Conservation (phyloP, 2,888 invertebrate genomes). For the Idaea dimidiata region DNA sequence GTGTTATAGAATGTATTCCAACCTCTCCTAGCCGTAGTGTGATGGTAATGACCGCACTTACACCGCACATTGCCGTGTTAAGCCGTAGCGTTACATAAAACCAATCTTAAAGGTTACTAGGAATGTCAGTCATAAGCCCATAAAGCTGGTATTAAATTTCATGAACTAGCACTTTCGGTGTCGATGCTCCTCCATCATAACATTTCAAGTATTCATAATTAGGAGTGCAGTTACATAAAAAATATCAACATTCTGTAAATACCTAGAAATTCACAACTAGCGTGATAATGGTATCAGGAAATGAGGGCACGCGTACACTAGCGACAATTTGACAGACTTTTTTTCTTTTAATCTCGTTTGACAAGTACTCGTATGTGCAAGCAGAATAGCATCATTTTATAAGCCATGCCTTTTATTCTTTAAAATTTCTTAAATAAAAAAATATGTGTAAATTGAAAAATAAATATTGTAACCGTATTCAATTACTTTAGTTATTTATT, state of each 20-base stretch:
- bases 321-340: conserved; percentile 46
- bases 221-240: not conserved
- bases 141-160: conserved; percentile 26
- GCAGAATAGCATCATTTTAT: conserved; percentile 10
- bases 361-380: conserved; percentile 24
- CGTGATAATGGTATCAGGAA: conserved; percentile 44
- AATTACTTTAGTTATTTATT: no score
- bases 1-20: conserved; percentile 25
- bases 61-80: conserved; percentile 15
- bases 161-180: conserved; percentile 12
- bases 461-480: no score
- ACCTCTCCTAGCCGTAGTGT: not conserved
- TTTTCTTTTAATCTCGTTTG: conserved; percentile 33
- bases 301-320: conserved; percentile 43
- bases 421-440: not conserved
- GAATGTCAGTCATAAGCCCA: conserved; percentile 22
- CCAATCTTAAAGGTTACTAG: conserved; percentile 25
- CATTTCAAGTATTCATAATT: conserved; percentile 16
- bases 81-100: conserved; percentile 24
- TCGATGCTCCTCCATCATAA: conserved; percentile 26
- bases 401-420: not conserved
- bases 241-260: not conserved
- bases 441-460: not conserved
- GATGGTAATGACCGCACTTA: conserved; percentile 14
- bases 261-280: not conserved